These are phyloP conservation scores for Drosophila borealis DNA, from an alignment of 2,888 invertebrate genomes.

Conservation along the genomic window DNA sequence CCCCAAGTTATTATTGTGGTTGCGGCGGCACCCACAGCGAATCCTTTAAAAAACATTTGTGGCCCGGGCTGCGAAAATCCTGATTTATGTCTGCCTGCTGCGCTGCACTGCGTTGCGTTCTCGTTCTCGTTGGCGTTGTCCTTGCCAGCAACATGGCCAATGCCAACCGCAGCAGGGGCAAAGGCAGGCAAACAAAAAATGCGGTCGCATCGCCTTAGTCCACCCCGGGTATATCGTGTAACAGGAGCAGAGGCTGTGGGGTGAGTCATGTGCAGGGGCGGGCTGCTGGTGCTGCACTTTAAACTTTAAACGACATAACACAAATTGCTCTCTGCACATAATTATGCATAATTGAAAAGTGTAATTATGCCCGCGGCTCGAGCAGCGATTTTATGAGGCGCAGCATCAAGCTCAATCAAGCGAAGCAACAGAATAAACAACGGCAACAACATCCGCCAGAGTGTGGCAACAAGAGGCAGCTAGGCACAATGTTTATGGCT, in stretches of 20 bases:
- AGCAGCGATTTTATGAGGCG: constrained; percentile 63
- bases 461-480: constrained; percentile 10
- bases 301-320: constrained; percentile 64
- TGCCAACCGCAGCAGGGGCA: constrained; percentile 69
- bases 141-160: constrained; percentile 69
- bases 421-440: constrained; percentile 35
- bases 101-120: constrained; percentile 39
- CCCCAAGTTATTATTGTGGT: constrained; percentile 41
- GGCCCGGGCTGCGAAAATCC: constrained; percentile 73
- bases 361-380: constrained; percentile 62
- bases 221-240: constrained; percentile 61
- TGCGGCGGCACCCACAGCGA: constrained; percentile 46
- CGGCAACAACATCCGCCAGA: constrained; percentile 14
- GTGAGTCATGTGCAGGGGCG: background rate
- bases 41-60: constrained; percentile 79
- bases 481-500: constrained; percentile 58
- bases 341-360: constrained; percentile 78
- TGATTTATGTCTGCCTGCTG: constrained; percentile 77
- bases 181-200: constrained; percentile 64
- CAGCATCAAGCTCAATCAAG: constrained; percentile 64
- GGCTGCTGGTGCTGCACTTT: constrained; percentile 58
- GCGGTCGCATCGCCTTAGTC: constrained; percentile 59
- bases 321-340: constrained; percentile 70
- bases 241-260: constrained; percentile 27
- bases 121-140: constrained; percentile 43